Conservation (phyloP, 64 coral and sea anemone species). For the Cladopsammia gracilis region DNA sequence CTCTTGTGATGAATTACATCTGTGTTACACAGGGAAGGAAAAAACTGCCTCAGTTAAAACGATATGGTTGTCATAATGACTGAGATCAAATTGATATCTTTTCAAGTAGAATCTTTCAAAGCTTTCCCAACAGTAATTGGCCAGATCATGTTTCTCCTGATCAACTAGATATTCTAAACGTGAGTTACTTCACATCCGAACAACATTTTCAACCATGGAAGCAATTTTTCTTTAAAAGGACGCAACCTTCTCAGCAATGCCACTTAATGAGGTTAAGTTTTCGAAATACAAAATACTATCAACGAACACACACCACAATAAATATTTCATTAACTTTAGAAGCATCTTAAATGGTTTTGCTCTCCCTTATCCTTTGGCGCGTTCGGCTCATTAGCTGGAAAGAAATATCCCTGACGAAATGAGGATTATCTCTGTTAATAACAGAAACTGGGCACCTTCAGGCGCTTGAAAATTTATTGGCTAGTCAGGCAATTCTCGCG, state of each 20-base stretch:
- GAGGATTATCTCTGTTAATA: conserved; percentile 21
- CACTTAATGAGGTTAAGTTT: conserved; percentile 5
- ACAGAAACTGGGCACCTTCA: neutral
- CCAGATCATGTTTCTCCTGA: neutral
- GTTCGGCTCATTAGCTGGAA: neutral
- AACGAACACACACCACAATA: conserved; percentile 29
- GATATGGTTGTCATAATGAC: neutral
- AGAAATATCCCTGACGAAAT: conserved; percentile 14
- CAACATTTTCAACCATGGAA: neutral
- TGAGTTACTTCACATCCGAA: neutral
- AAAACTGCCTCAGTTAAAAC: neutral
- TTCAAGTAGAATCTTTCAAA: conserved; percentile 24
- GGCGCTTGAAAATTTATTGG: neutral
- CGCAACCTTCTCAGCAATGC: neutral
- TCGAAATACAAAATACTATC: neutral
- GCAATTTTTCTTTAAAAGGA: too few species aligned
- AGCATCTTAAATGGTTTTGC: conserved; percentile 33
- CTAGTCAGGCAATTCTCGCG: neutral
- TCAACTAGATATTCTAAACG: neutral
- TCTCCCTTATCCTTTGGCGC: neutral
- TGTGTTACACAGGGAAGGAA: conserved; percentile 6
- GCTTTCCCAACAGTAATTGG: conserved; percentile 36
- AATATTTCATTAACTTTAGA: conserved; percentile 47
- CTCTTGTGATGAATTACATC: conserved; percentile 18
- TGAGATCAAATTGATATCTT: conserved; percentile 23